Percentiles rank a stretch among this genome's conserved stretches.
Conservation (phyloP, 2,797 vertebrate species). For the Scolopax rusticola region DNA sequence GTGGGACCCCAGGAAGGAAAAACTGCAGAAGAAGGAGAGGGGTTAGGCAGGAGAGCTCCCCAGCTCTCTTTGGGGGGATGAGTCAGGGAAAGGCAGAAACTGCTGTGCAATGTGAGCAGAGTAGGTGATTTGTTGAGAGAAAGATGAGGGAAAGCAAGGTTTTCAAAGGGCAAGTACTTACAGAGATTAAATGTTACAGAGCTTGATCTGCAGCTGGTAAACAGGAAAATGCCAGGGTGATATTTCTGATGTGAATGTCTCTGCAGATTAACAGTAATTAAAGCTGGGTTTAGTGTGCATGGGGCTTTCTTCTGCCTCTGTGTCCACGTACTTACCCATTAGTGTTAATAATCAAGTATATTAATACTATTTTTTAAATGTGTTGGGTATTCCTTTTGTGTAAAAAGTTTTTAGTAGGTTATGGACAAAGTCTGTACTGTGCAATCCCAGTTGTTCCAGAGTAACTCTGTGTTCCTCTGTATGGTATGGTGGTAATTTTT, state of each 20-base stretch:
- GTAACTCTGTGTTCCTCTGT: not conserved
- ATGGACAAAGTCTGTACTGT: not conserved
- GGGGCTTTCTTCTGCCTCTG: not conserved
- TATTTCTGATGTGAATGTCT: conserved; percentile 66
- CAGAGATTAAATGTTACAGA: conserved; percentile 60
- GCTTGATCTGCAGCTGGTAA: conserved; percentile 55
- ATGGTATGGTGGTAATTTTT: not conserved
- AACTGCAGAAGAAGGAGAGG: rapidly evolving
- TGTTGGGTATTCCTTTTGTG: not conserved
- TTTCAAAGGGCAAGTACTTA: conserved; percentile 49
- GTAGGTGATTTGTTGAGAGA: not conserved
- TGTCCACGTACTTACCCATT: not conserved
- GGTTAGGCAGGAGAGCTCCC: not conserved
- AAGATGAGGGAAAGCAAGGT: not conserved
- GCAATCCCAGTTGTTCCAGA: not conserved
- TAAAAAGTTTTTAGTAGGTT: not conserved
- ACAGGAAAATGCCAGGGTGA: conserved; percentile 73
- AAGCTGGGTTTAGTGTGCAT: not conserved
- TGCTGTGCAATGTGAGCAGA: not conserved
- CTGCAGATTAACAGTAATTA: conserved; percentile 72
- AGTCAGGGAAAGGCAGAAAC: not conserved
- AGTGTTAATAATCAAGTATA: not conserved
- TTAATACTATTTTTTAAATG: not conserved
- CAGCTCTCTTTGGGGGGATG: too few species aligned
- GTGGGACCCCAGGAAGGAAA: not conserved